Conservation (phyloP, 53 echinoderm and acorn worm genomes). For the Holothuria scabra region DNA sequence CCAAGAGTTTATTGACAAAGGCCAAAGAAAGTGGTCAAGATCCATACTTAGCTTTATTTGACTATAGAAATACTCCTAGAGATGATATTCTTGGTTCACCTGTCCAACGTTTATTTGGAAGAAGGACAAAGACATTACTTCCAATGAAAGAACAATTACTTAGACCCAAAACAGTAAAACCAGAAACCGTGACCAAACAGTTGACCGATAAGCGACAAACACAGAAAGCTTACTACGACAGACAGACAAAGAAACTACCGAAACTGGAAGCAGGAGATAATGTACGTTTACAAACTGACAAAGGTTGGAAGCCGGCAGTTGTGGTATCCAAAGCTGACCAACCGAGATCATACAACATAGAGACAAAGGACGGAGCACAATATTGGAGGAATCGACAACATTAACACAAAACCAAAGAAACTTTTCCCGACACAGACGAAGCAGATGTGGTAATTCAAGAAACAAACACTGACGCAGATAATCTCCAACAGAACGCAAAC, state of each 20-base stretch:
- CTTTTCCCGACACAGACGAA: too few relatives aligned
- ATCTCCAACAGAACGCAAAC: too few relatives aligned
- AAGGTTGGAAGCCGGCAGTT: too few relatives aligned
- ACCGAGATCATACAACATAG: slow-evolving; percentile 11
- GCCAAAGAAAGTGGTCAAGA: slow-evolving; percentile 29
- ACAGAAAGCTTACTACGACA: too few relatives aligned
- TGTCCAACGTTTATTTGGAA: slow-evolving; percentile 33
- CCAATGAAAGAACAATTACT: slow-evolving; percentile 27
- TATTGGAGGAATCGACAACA: slow-evolving; percentile 23
- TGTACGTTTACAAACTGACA: too few relatives aligned
- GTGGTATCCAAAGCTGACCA: slow-evolving; percentile 3
- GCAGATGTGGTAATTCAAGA: too few relatives aligned
- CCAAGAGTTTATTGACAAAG: slow-evolving; percentile 50
- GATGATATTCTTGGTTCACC: slow-evolving; percentile 43
- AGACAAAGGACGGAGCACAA: slow-evolving; percentile 10
- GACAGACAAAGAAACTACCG: too few relatives aligned
- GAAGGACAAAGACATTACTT: slow-evolving; percentile 37
- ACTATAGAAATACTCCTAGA: slow-evolving; percentile 40
- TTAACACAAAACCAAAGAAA: not conserved
- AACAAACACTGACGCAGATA: too few relatives aligned
- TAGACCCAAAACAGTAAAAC: not conserved
- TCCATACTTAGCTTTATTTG: slow-evolving; percentile 31
- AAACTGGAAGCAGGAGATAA: too few relatives aligned
- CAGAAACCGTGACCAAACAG: not conserved
- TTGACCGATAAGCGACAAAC: too few relatives aligned